Evolutionary conservation across 2,797 vertebrate species (phyloP), one percentile per base, ranked within the genome.

Genomic region (Danio albolineatus): DNA sequence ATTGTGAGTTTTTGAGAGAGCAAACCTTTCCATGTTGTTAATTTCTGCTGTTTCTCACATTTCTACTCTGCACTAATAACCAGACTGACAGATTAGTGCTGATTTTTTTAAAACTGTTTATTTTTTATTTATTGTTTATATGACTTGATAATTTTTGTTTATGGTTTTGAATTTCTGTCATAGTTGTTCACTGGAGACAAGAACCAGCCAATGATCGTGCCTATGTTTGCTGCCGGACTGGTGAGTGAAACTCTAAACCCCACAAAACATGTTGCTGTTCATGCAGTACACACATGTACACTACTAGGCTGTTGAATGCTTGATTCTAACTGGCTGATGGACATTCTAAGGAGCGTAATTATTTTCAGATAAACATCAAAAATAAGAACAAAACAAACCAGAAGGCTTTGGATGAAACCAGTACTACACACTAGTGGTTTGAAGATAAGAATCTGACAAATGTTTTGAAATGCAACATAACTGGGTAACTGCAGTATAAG

Each of bases 181-280:
- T 87, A 99, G 97, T 93, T 97, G 78, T 97, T 97, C 86, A 93
- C 95, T 79, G 95, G 95, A 81, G 94, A 94, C 89, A 97, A 94
- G 91, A 97, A 97, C 89, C 95, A 96, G 79, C 94, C 96, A 51
- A 90, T 96, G 82, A 92, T 95, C 83, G 94, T 97, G 46, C 95
- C 96, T 88, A 94, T 95, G 91, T 96, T 96, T 84, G 95, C 96
- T 88, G 95, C 96, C 76, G 93, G 94, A 84, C 89, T 96, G 96
- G 96, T 99, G 91, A 96, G 96, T 91, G n/a, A 36, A 10, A 5
- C 36, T 21, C 12, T 41, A 57, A 44, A 44, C 19, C 8, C 3
- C 6, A 28, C 56, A 59, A 48, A 59, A 28, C 28, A 28, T 28
- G 28, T 28, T 28, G 28, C 28, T 28, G 1, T 28, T 28, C 28